Conservation (phyloP, 2,888 invertebrate species). For the Melanargia galathea region DNA sequence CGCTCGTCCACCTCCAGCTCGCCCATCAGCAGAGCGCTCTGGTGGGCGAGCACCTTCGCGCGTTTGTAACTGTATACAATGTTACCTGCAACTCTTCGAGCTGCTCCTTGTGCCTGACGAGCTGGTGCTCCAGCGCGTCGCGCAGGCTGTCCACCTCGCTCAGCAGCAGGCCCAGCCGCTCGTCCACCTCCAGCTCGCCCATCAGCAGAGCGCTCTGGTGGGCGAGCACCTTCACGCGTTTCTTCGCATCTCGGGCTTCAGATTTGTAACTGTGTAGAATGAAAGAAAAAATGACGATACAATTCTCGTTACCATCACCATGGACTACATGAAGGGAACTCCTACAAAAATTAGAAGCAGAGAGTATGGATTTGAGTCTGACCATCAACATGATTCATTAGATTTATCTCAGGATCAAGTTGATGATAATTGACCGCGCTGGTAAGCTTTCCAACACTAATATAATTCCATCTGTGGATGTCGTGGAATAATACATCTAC, state of each 20-base stretch:
- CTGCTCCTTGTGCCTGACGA: conserved; percentile 79
- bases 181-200: conserved; percentile 81
- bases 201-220: conserved; percentile 66
- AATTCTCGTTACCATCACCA: no score
- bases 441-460: no score
- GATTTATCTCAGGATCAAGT: no score
- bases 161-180: conserved; percentile 80
- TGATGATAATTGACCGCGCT: no score
- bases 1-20: conserved; percentile 81
- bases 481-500: no score
- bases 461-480: no score
- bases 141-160: conserved; percentile 83
- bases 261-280: conserved; percentile 70
- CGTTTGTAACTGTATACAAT: conserved; percentile 45
- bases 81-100: conserved; percentile 69
- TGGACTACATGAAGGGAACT: no score
- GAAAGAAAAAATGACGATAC: background rate
- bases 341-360: no score
- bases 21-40: conserved; percentile 76
- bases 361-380: no score
- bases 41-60: conserved; percentile 50
- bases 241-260: conserved; percentile 84
- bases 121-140: conserved; percentile 83
- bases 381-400: no score
- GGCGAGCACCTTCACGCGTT: conserved; percentile 53